Evolutionary conservation across 1,140 invertebrate species (phyloP).

Genomic region (Triops longicaudatus): DNA sequence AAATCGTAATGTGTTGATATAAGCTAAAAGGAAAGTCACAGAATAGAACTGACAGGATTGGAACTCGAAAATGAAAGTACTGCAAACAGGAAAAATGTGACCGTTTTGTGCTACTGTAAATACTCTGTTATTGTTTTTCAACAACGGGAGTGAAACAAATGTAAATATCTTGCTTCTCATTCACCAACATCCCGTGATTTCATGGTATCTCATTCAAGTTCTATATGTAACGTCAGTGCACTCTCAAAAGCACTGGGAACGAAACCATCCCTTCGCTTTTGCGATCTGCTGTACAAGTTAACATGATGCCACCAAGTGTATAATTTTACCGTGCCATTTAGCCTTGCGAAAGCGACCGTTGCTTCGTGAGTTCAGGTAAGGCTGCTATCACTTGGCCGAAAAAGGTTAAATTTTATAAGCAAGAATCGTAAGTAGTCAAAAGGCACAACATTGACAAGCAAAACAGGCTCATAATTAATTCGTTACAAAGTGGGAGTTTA

Average conservation of each 20-base stretch:
- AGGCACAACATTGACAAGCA: not conserved
- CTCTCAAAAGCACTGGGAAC: not conserved
- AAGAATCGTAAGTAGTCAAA: not conserved
- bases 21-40: too few relatives aligned
- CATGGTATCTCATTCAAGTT: not conserved
- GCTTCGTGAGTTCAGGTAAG: not conserved
- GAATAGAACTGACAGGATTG: not conserved
- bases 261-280: not conserved
- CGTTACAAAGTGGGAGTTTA: not conserved
- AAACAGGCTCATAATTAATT: not conserved
- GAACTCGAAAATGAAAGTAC: not conserved
- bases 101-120: conserved; percentile 11
- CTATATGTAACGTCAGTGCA: not conserved
- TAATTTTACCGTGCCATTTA: conserved; percentile 8
- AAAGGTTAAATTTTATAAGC: not conserved
- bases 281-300: not conserved
- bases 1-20: not conserved
- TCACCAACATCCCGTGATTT: not conserved
- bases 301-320: not conserved
- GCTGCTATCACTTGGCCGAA: not conserved
- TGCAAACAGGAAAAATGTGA: not conserved
- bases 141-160: conserved; percentile 1
- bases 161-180: conserved; percentile 3
- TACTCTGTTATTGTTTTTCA: not conserved
- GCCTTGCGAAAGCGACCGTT: not conserved